phyloP scores from a whole-genome alignment of 2,888 invertebrate species.

The Heliconius aoede region DNA sequence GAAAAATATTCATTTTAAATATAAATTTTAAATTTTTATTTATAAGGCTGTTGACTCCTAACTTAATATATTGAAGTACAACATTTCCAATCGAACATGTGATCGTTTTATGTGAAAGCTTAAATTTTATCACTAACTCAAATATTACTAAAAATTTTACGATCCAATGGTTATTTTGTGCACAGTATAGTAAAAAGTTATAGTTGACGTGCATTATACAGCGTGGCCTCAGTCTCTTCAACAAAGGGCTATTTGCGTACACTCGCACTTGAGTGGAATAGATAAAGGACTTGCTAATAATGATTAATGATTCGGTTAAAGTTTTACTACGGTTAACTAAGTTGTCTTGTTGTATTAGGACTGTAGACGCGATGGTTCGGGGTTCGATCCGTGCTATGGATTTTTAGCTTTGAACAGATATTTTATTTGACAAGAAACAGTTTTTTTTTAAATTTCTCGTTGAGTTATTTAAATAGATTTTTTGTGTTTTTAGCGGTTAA shows the following conservation, averaged over 20 bases:
- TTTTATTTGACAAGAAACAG: too few relatives aligned
- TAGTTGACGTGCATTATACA: conserved; percentile 4
- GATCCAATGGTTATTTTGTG: background rate
- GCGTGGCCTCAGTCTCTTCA: background rate
- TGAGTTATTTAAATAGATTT: too few relatives aligned
- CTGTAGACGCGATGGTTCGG: background rate
- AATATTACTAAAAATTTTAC: conserved; percentile 5
- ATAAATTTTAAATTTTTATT: background rate
- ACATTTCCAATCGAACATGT: background rate
- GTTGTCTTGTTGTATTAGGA: background rate
- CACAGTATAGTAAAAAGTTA: background rate
- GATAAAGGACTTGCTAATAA: conserved; percentile 10
- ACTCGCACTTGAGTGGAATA: conserved; percentile 7
- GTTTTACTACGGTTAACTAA: background rate
- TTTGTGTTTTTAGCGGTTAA: too few relatives aligned
- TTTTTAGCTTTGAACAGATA: background rate
- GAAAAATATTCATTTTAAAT: background rate
- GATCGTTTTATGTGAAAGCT: background rate
- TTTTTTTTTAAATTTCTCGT: too few relatives aligned
- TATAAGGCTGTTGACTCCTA: background rate
- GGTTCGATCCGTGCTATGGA: background rate
- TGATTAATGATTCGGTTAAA: background rate
- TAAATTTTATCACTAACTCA: conserved; percentile 6
- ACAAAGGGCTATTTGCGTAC: conserved; percentile 14
- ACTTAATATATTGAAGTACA: background rate